Conservation (phyloP, 2,797 vertebrate species). For the Pelochelys cantorii region DNA sequence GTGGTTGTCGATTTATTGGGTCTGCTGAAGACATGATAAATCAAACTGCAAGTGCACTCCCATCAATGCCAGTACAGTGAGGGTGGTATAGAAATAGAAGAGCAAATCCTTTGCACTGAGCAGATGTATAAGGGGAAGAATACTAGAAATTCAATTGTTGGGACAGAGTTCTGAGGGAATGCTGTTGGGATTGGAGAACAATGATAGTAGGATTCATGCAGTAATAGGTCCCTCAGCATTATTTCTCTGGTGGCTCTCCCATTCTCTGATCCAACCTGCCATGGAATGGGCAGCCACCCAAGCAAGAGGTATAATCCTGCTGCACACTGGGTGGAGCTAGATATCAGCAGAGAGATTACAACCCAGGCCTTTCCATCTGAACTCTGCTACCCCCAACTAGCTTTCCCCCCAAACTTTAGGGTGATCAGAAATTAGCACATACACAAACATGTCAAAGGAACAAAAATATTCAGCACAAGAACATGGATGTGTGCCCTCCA, state of each 20-base stretch:
- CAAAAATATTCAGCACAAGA: background rate
- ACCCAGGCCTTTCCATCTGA: background rate
- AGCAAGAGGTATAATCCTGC: background rate
- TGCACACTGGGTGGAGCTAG: background rate
- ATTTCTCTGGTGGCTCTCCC: background rate
- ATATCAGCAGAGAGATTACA: background rate
- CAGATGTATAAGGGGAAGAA: background rate
- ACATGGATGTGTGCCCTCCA: background rate
- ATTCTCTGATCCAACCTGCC: background rate
- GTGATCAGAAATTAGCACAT: background rate
- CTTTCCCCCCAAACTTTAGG: background rate
- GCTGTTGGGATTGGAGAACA: background rate
- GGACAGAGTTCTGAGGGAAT: background rate
- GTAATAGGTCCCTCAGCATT: background rate
- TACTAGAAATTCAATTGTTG: background rate
- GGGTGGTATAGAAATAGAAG: background rate
- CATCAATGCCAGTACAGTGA: too few species aligned
- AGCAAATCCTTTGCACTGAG: background rate
- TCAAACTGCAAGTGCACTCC: too few species aligned
- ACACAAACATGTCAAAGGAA: conserved; percentile 2
- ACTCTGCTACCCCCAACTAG: background rate
- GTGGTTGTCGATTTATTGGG: too few species aligned
- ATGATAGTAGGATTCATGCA: background rate
- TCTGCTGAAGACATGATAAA: too few species aligned
- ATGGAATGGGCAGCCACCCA: background rate